Conservation (phyloP, 2,888 invertebrate species). For the Hirtodrosophila confusa region DNA sequence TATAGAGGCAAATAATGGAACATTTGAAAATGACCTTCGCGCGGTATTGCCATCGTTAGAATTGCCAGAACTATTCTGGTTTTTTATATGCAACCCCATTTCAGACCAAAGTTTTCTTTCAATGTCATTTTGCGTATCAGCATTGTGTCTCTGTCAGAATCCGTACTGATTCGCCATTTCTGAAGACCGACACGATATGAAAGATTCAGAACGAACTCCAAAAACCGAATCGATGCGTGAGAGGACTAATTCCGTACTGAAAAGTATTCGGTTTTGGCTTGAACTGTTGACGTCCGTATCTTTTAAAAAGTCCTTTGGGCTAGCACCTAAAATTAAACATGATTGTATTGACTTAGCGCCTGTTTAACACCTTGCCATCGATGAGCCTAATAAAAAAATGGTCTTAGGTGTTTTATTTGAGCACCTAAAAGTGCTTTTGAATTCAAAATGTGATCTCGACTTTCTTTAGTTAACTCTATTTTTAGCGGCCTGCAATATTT, state of each 20-base stretch:
- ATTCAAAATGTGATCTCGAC: slow-evolving; percentile 10
- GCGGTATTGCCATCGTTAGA: slow-evolving; percentile 22
- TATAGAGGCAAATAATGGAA: slow-evolving; percentile 24
- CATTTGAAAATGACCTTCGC: slow-evolving; percentile 16
- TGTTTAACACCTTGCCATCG: slow-evolving; percentile 9
- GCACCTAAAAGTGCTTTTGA: slow-evolving; percentile 1
- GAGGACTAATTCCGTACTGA: slow-evolving; percentile 8
- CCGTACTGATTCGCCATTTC: slow-evolving; percentile 9
- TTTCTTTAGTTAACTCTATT: slow-evolving; percentile 19
- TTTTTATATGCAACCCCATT: slow-evolving; percentile 12
- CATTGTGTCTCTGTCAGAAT: slow-evolving; percentile 10
- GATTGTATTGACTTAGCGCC: slow-evolving; percentile 15
- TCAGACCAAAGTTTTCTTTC: slow-evolving; percentile 7
- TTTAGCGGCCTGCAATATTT: slow-evolving; percentile 19
- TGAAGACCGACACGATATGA: not conserved
- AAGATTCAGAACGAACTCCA: slow-evolving; percentile 8
- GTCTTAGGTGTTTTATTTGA: not conserved
- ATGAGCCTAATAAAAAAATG: slow-evolving; percentile 13
- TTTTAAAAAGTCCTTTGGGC: slow-evolving; percentile 7
- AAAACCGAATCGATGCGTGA: not conserved
- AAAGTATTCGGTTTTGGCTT: slow-evolving; percentile 6
- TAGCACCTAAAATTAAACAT: slow-evolving; percentile 17
- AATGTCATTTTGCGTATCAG: slow-evolving; percentile 5
- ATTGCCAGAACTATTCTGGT: slow-evolving; percentile 19
- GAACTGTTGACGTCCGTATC: slow-evolving; percentile 8